phyloP scores from a whole-genome alignment of 1,140 invertebrate genomes.

The Drosophila littoralis region DNA sequence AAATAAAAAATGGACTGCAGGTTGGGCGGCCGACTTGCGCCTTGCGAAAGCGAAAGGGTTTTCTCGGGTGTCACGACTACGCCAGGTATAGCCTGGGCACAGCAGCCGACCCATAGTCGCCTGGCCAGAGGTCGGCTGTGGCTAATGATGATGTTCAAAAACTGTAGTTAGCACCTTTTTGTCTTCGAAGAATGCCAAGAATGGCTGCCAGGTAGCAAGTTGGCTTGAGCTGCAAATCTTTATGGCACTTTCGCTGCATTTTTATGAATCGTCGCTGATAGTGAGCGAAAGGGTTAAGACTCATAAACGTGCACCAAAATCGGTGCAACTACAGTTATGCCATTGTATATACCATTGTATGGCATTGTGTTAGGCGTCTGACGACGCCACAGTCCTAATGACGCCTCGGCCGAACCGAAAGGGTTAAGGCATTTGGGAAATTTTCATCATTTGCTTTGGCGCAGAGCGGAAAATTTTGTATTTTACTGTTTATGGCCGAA shows the following conservation, averaged over 20 bases:
- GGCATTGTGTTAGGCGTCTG: slow-evolving; percentile 45
- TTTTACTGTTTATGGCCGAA: slow-evolving; percentile 57
- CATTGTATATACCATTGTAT: background rate
- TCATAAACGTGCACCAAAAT: slow-evolving; percentile 33
- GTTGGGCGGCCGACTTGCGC: slow-evolving; percentile 13
- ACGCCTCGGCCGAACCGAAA: slow-evolving; percentile 57
- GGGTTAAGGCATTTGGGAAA: slow-evolving; percentile 71
- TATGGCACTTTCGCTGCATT: slow-evolving; percentile 66
- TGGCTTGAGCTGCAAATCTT: slow-evolving; percentile 32
- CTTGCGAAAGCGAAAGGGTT: slow-evolving; percentile 50
- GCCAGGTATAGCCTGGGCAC: slow-evolving; percentile 10
- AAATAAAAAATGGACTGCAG: slow-evolving; percentile 9
- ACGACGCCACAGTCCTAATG: slow-evolving; percentile 76
- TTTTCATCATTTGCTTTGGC: slow-evolving; percentile 66
- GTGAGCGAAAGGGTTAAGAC: slow-evolving; percentile 44
- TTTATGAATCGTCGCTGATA: slow-evolving; percentile 62
- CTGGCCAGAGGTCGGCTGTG: background rate
- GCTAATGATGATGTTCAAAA: slow-evolving; percentile 59
- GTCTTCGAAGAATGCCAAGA: slow-evolving; percentile 75
- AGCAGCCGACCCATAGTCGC: slow-evolving; percentile 20
- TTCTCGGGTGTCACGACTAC: slow-evolving; percentile 17
- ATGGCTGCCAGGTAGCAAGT: slow-evolving; percentile 21
- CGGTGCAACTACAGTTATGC: slow-evolving; percentile 7
- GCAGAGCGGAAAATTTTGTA: slow-evolving; percentile 58
- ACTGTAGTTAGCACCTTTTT: slow-evolving; percentile 79